Percentiles rank a stretch among this genome's conserved stretches.
phyloP scores from a whole-genome alignment of 2,113 vertebrate species.

The Nannobrachium achirus region DNA sequence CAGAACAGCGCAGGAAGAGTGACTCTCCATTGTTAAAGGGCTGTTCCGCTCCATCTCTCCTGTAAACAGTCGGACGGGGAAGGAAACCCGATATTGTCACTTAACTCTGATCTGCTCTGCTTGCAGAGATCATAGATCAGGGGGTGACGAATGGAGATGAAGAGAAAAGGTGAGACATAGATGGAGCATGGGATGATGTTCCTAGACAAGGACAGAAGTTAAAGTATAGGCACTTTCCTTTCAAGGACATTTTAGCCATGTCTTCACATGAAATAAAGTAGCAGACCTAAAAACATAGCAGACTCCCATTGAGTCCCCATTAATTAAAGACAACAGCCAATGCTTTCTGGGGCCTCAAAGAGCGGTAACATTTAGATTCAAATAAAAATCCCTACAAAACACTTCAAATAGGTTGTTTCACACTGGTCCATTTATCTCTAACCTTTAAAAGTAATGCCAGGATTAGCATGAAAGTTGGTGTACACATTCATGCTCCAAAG shows the following conservation, averaged over 20 bases:
- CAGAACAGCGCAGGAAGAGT: conserved; percentile 62
- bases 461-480: no score
- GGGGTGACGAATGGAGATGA: conserved; percentile 7
- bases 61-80: conserved; percentile 55
- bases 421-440: no score
- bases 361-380: no score
- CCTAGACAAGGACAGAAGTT: background rate
- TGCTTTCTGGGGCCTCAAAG: no score
- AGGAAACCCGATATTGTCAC: conserved; percentile 69
- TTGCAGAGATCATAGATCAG: conserved; percentile 51
- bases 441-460: no score
- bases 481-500: no score
- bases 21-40: conserved; percentile 63
- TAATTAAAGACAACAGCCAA: no score
- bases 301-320: no score
- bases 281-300: no score
- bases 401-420: no score
- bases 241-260: background rate
- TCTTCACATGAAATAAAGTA: no score
- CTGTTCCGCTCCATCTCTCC: conserved; percentile 70
- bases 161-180: conserved; percentile 19
- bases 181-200: conserved; percentile 3
- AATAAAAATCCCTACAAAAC: no score
- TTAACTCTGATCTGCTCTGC: conserved; percentile 62
- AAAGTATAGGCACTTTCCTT: background rate